Evolutionary conservation across 2,113 vertebrate genomes (phyloP).

Genomic region (Galeopterus variegatus): DNA sequence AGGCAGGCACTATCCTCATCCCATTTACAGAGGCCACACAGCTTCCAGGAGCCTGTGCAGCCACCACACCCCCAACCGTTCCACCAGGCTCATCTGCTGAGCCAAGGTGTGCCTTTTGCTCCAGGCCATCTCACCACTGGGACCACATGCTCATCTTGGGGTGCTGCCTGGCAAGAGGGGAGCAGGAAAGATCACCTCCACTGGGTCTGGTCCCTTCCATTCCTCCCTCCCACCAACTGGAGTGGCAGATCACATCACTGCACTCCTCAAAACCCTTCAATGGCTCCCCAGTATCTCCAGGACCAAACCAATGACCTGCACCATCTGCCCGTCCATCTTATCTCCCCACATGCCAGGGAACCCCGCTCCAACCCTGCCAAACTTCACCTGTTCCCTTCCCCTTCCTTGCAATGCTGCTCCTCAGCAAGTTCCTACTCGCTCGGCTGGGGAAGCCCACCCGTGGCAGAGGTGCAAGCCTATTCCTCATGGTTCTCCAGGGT

Average conservation of each 20-base stretch:
- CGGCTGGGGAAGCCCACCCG: background rate
- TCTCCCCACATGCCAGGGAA: background rate
- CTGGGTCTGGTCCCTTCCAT: background rate
- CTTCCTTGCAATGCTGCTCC: background rate
- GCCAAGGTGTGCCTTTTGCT: background rate
- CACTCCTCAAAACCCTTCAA: background rate
- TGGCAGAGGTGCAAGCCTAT: background rate
- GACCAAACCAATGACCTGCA: background rate
- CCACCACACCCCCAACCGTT: background rate
- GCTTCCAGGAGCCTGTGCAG: background rate
- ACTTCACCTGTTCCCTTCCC: background rate
- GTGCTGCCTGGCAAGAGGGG: background rate
- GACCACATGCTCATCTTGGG: background rate
- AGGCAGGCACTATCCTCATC: background rate
- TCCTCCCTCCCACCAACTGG: background rate
- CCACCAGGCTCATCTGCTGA: background rate
- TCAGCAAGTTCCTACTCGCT: background rate
- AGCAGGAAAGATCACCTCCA: background rate
- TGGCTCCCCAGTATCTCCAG: background rate
- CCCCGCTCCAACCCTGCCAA: background rate
- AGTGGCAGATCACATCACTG: fast-evolving
- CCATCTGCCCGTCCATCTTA: background rate
- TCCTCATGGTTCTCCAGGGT: fast-evolving
- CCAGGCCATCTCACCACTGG: background rate
- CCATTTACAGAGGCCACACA: background rate